phyloP scores from a whole-genome alignment of 2,888 invertebrate genomes.

The Plagodis dolabraria region DNA sequence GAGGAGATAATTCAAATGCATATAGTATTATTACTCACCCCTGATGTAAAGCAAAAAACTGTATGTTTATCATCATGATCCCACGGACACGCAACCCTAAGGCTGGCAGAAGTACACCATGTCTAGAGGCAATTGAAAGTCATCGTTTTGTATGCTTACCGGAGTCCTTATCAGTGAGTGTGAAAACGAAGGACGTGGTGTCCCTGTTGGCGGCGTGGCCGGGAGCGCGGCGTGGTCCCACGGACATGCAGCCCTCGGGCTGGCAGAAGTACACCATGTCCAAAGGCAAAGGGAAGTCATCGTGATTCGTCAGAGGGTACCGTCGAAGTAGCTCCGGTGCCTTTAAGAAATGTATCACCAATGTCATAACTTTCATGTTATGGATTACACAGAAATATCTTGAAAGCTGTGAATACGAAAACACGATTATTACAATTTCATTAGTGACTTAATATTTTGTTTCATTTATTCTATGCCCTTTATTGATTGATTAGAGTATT shows the following conservation, averaged over 20 bases:
- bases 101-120: slow-evolving; percentile 99
- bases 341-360: slow-evolving; percentile 68
- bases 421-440: too few relatives aligned
- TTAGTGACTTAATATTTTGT: too few relatives aligned
- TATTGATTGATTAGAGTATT: too few relatives aligned
- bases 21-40: too few relatives aligned
- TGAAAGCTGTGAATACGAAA: too few relatives aligned
- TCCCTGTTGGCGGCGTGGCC: slow-evolving; percentile 88
- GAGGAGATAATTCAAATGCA: too few relatives aligned
- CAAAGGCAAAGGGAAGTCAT: slow-evolving; percentile 97
- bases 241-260: slow-evolving; percentile 98
- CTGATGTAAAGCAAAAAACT: too few relatives aligned
- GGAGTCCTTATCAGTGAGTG: slow-evolving; percentile 99
- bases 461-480: too few relatives aligned
- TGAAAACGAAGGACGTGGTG: slow-evolving; percentile 98
- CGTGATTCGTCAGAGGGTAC: slow-evolving; percentile 98
- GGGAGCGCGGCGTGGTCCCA: slow-evolving; percentile 91
- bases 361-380: not conserved
- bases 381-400: too few relatives aligned
- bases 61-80: slow-evolving; percentile 84
- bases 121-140: slow-evolving; percentile 98
- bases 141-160: slow-evolving; percentile 89
- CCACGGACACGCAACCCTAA: slow-evolving; percentile 97
- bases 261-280: slow-evolving; percentile 99
- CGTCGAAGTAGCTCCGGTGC: slow-evolving; percentile 96